A percentile compares a stretch with the other conserved stretches of the same genome.
Evolutionary conservation across 1,140 invertebrate genomes (phyloP).

Genomic region (Hylaeus volcanicus): DNA sequence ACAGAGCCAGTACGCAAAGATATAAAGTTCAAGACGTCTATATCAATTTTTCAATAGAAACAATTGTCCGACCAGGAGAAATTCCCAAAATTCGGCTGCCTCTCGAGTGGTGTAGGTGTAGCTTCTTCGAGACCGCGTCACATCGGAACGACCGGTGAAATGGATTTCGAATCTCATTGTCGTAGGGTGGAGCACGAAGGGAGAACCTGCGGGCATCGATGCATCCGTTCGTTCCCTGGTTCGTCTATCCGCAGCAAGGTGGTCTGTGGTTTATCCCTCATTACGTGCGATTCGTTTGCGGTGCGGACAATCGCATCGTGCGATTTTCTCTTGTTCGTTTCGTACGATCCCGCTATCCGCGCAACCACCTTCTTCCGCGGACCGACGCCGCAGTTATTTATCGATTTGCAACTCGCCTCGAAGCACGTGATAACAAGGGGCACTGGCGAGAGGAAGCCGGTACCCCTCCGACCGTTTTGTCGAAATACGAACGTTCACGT

Average conservation of each 20-base stretch:
- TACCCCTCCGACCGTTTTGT: constrained; percentile 26
- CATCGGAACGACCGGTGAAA: background rate
- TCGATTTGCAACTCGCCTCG: constrained; percentile 62
- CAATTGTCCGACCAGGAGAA: no score
- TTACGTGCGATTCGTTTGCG: constrained; percentile 66
- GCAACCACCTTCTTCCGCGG: constrained; percentile 40
- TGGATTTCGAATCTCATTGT: constrained; percentile 31
- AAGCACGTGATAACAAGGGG: constrained; percentile 62
- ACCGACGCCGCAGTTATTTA: constrained; percentile 57
- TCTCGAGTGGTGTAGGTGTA: no score
- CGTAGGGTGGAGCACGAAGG: background rate
- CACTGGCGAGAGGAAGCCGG: constrained; percentile 34
- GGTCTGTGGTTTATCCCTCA: constrained; percentile 66
- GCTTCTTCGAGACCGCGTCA: no score
- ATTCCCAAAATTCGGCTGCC: no score
- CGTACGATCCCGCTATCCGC: constrained; percentile 12
- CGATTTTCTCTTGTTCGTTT: constrained; percentile 62
- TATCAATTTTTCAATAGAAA: no score
- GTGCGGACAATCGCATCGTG: constrained; percentile 44
- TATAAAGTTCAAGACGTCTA: no score
- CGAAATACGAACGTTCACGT: background rate
- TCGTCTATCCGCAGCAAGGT: constrained; percentile 59
- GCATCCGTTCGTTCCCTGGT: constrained; percentile 38
- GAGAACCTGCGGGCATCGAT: background rate
- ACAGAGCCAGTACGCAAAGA: no score